Evolutionary conservation across 2,888 invertebrate genomes (phyloP).

Genomic region (Callyntrura guangdongensis): DNA sequence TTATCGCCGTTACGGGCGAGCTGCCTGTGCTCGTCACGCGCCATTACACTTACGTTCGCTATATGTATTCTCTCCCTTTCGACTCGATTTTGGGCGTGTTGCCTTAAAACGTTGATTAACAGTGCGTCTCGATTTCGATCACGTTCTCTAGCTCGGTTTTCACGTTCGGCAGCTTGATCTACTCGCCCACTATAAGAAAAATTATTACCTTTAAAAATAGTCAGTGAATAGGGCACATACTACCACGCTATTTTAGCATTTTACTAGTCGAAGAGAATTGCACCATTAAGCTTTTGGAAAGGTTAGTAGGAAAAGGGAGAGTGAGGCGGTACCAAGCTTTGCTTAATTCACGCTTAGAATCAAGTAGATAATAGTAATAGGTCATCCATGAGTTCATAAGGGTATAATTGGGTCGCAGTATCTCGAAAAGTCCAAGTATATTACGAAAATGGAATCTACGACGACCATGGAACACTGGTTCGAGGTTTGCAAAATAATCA

Average conservation of each 20-base stretch:
- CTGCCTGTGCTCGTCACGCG: slow-evolving; percentile 73
- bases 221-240: neutral
- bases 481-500: no score
- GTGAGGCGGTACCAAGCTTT: neutral
- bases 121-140: slow-evolving; percentile 67
- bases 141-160: slow-evolving; percentile 73
- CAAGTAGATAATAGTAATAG: neutral
- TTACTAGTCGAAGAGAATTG: no score
- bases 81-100: slow-evolving; percentile 76
- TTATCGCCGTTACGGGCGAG: slow-evolving; percentile 28
- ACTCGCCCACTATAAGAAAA: slow-evolving; percentile 61
- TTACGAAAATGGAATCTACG: no score
- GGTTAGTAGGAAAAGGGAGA: no score
- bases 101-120: slow-evolving; percentile 72
- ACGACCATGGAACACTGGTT: no score
- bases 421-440: no score
- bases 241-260: neutral
- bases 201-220: no score
- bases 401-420: no score
- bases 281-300: no score
- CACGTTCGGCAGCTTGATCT: slow-evolving; percentile 71
- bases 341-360: neutral
- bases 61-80: slow-evolving; percentile 51
- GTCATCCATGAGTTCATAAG: no score
- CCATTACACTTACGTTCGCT: slow-evolving; percentile 70